Percentiles rank a stretch among this genome's conserved stretches.
These are phyloP conservation scores for Cossypha niveicapilla DNA, from an alignment of 2,797 vertebrate species.

Conservation along the genomic window DNA sequence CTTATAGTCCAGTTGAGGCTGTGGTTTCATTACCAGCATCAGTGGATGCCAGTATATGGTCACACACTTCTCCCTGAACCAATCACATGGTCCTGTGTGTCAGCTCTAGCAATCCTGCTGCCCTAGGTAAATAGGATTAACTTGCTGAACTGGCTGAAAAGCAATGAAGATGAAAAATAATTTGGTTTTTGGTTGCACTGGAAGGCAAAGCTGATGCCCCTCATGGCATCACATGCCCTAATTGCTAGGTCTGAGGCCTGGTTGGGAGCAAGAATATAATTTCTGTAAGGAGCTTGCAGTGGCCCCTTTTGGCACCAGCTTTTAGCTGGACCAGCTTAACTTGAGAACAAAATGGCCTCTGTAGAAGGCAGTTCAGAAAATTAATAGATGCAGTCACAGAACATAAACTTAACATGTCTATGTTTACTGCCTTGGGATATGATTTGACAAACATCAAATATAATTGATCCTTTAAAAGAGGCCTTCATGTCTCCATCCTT, in stretches of 20 bases:
- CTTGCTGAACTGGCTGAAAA: slow-evolving; percentile 9
- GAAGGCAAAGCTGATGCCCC: not conserved
- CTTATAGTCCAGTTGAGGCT: not conserved
- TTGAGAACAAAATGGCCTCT: not conserved
- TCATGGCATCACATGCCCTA: not conserved
- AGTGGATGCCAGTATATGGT: not conserved
- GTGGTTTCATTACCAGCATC: not conserved
- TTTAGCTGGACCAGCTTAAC: not conserved
- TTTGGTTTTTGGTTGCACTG: not conserved
- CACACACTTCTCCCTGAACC: not conserved
- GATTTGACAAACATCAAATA: not conserved
- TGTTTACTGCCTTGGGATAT: not conserved
- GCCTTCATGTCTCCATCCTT: not conserved
- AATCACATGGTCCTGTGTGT: not conserved
- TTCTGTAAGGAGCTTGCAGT: not conserved
- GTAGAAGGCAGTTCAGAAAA: not conserved
- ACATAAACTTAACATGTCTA: not conserved
- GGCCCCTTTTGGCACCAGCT: not conserved
- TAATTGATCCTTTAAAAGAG: not conserved
- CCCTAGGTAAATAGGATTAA: not conserved
- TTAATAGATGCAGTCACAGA: not conserved
- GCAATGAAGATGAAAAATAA: not conserved
- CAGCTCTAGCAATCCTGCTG: not conserved
- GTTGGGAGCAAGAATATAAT: not conserved
- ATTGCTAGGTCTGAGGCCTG: not conserved